Percentiles rank a stretch among this genome's conserved stretches.
Conservation (phyloP, 2,888 invertebrate species). For the Orthosia incerta region DNA sequence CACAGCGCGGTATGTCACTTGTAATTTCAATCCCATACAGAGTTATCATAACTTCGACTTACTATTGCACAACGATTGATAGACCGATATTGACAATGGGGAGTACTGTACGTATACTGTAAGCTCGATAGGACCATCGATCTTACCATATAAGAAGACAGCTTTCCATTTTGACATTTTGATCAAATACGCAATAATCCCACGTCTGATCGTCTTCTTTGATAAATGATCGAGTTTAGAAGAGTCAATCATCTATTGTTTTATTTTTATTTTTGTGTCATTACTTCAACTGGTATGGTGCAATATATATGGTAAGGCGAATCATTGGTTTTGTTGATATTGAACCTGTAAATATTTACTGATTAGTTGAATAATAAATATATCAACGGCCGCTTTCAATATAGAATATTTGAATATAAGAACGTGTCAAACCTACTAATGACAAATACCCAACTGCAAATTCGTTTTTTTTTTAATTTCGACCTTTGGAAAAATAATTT, state of each 20-base stretch:
- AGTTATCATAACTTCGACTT: conserved; percentile 1
- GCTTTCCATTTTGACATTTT: conserved; percentile 78
- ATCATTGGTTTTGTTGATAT: no score
- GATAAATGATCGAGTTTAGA: conserved; percentile 26
- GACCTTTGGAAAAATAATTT: no score
- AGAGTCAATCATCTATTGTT: conserved; percentile 44
- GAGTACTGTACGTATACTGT: conserved; percentile 14
- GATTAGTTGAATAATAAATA: no score
- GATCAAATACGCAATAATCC: conserved; percentile 54
- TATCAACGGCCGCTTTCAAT: no score
- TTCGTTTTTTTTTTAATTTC: no score
- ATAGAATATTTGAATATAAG: no score
- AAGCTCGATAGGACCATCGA: conserved; percentile 29
- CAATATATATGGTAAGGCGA: no score
- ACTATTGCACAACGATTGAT: conserved; percentile 37
- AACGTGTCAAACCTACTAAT: no score
- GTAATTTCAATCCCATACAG: conserved; percentile 14
- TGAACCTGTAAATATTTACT: no score
- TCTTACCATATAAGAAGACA: conserved; percentile 29
- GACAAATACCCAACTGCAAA: no score
- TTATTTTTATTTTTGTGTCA: conserved; percentile 9
- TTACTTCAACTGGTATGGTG: neutral
- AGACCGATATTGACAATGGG: conserved; percentile 32
- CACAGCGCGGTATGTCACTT: conserved; percentile 3
- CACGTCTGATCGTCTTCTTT: conserved; percentile 20